phyloP scores from a whole-genome alignment of 2,888 invertebrate genomes.

The Polyommatus icarus region DNA sequence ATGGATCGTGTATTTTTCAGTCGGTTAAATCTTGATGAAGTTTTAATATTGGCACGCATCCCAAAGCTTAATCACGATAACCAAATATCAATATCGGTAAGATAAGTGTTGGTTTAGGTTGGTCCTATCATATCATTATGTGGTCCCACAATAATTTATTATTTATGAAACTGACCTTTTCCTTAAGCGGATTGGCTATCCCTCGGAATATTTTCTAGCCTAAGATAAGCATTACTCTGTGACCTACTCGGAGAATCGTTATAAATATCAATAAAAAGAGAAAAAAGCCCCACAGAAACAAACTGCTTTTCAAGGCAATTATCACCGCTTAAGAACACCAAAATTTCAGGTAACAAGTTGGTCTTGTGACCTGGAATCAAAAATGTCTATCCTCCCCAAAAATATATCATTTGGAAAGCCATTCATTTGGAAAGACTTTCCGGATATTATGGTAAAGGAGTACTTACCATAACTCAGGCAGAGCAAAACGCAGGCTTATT shows the following conservation, averaged over 20 bases:
- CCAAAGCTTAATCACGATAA: constrained; percentile 16
- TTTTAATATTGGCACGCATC: background rate
- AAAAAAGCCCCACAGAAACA: background rate
- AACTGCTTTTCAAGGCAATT: too few relatives aligned
- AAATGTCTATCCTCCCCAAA: too few relatives aligned
- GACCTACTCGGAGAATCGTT: background rate
- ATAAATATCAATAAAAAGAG: background rate
- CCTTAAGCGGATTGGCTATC: background rate
- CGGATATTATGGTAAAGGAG: too few relatives aligned
- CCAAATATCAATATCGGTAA: constrained; percentile 4
- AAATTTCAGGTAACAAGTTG: too few relatives aligned
- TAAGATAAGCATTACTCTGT: background rate
- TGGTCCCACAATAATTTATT: constrained; percentile 1
- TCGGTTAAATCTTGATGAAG: background rate
- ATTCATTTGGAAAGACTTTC: too few relatives aligned
- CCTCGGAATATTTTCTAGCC: constrained; percentile 16
- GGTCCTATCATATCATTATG: constrained; percentile 1
- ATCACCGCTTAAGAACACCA: too few relatives aligned
- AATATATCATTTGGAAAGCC: too few relatives aligned
- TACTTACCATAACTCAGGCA: too few relatives aligned
- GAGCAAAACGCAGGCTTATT: too few relatives aligned
- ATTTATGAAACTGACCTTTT: constrained; percentile 18
- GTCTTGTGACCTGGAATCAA: too few relatives aligned
- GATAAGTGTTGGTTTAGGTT: constrained; percentile 21
- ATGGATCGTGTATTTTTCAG: background rate